These are phyloP conservation scores for Aporophyla lueneburgensis DNA, from an alignment of 2,888 invertebrate genomes.

Conservation along the genomic window DNA sequence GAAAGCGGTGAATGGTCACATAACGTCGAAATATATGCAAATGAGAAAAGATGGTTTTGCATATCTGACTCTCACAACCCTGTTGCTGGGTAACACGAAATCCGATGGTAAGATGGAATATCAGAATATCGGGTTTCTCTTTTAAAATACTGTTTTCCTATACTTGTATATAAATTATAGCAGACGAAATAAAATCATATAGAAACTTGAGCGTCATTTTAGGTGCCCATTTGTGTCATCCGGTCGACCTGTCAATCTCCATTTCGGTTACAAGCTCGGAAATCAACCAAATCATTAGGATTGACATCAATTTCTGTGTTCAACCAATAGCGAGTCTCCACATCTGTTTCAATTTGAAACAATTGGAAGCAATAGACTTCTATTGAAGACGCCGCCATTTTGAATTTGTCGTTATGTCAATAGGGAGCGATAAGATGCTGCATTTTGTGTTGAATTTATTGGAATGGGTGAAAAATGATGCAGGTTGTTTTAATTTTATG, in stretches of 20 bases:
- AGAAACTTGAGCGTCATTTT: not conserved
- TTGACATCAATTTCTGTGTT: slow-evolving; percentile 41
- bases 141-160: not conserved
- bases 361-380: slow-evolving; percentile 69
- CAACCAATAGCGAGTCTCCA: slow-evolving; percentile 32
- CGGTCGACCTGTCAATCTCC: slow-evolving; percentile 13
- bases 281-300: slow-evolving; percentile 48
- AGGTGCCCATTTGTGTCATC: not conserved
- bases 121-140: not conserved
- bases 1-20: too few species aligned
- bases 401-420: slow-evolving; percentile 26
- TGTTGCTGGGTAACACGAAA: too few species aligned
- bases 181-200: not conserved
- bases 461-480: not conserved
- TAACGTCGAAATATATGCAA: too few species aligned
- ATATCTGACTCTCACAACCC: too few species aligned
- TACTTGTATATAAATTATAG: not conserved
- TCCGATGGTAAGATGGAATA: too few species aligned
- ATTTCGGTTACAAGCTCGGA: slow-evolving; percentile 7
- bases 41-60: too few species aligned
- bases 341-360: slow-evolving; percentile 66
- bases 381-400: slow-evolving; percentile 32
- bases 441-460: slow-evolving; percentile 2
- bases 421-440: slow-evolving; percentile 23
- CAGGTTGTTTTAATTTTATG: not conserved